A percentile compares a stretch with the other conserved stretches of the same genome.
Conservation (phyloP, 1,140 invertebrate species). For the Phymorhynchus buccinoides region DNA sequence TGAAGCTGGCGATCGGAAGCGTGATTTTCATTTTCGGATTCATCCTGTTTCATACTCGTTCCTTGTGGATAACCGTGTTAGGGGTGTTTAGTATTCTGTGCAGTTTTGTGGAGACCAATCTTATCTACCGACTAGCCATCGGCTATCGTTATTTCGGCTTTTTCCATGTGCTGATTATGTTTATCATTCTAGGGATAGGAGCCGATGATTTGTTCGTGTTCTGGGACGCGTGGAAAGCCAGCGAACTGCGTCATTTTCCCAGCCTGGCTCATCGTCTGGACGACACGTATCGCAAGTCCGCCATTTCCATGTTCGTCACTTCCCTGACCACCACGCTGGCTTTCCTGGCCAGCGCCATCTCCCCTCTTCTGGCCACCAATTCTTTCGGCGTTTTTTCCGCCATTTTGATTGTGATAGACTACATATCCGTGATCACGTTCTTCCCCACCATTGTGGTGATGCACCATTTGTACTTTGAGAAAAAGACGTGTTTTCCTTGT, state of each 20-base stretch:
- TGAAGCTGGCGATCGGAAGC: constrained; percentile 58
- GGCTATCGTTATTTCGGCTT: constrained; percentile 66
- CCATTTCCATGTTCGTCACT: constrained; percentile 63
- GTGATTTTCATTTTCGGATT: constrained; percentile 56
- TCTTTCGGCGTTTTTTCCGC: constrained; percentile 67
- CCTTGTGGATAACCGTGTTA: constrained; percentile 54
- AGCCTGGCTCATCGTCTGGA: constrained; percentile 60
- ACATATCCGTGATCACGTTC: constrained; percentile 64
- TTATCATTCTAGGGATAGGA: constrained; percentile 66
- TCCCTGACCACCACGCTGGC: constrained; percentile 67
- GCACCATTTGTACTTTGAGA: constrained; percentile 55
- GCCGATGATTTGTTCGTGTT: constrained; percentile 67
- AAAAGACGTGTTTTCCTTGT: constrained; percentile 37
- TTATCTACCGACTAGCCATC: constrained; percentile 60
- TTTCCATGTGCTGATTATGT: constrained; percentile 65
- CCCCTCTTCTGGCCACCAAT: constrained; percentile 59
- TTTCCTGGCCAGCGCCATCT: constrained; percentile 59
- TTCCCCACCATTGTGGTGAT: constrained; percentile 65
- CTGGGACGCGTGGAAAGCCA: constrained; percentile 62
- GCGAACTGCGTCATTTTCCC: constrained; percentile 55
- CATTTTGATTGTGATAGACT: constrained; percentile 62
- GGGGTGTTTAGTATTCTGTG: constrained; percentile 60
- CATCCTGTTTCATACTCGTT: constrained; percentile 57
- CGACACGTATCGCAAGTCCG: constrained; percentile 60
- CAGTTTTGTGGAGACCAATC: constrained; percentile 61